A percentile compares a stretch with the other conserved stretches of the same genome.
Conservation (phyloP, 1,140 invertebrate genomes). For the Chrysoperla carnea region DNA sequence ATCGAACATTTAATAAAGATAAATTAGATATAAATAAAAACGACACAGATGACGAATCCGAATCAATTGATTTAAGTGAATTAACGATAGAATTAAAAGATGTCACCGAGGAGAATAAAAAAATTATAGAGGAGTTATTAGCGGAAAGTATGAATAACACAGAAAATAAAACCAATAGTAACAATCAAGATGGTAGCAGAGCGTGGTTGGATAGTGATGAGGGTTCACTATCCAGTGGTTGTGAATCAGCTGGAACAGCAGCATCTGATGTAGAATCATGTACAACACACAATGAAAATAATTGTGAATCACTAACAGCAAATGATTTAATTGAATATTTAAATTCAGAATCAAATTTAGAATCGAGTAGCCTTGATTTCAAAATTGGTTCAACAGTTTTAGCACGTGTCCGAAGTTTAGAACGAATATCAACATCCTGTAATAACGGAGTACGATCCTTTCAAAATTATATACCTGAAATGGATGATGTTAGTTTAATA, state of each 20-base stretch:
- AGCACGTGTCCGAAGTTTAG: conserved; percentile 12
- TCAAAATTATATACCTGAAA: conserved; percentile 7
- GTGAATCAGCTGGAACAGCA: conserved; percentile 60
- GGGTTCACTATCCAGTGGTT: conserved; percentile 58
- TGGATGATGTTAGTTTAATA: conserved; percentile 19
- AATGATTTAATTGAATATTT: conserved; percentile 1
- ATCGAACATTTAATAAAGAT: not conserved
- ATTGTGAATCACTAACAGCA: conserved; percentile 12
- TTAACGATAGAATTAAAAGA: not conserved
- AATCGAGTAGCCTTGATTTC: conserved; percentile 20
- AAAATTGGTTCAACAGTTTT: conserved; percentile 19
- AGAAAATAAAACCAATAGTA: not conserved
- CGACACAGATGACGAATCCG: not conserved
- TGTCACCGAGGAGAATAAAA: not conserved
- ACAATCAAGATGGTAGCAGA: conserved; percentile 1
- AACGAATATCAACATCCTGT: conserved; percentile 4
- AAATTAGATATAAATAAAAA: not conserved
- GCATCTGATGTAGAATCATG: conserved; percentile 20
- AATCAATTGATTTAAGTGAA: not conserved
- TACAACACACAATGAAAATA: conserved; percentile 19
- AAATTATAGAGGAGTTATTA: not conserved
- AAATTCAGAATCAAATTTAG: conserved; percentile 4
- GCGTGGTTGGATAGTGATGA: conserved; percentile 38
- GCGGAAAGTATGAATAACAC: not conserved
- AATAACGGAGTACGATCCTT: not conserved